A percentile compares a stretch with the other conserved stretches of the same genome.
phyloP scores from a whole-genome alignment of 2,888 invertebrate species.

The Mesorhabditis spiculigera region DNA sequence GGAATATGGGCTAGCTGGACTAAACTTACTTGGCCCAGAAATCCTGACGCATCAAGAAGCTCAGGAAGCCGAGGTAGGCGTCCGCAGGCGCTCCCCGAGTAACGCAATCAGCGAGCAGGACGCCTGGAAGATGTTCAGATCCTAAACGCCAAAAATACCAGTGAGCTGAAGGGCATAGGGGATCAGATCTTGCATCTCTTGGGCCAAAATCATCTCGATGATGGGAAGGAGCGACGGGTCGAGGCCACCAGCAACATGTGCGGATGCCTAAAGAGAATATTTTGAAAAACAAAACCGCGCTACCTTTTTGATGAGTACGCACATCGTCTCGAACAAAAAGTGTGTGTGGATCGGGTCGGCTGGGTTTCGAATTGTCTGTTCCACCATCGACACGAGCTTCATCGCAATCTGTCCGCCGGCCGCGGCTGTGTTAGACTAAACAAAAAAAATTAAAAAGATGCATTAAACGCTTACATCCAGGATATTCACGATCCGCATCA shows the following conservation, averaged over 20 bases:
- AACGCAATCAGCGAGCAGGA: constrained; percentile 28
- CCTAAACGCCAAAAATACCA: constrained; percentile 16
- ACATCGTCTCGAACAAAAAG: constrained; percentile 90
- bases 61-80: constrained; percentile 82
- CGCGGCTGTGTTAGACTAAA: constrained; percentile 36
- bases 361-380: constrained; percentile 61
- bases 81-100: constrained; percentile 66
- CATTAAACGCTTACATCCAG: constrained; percentile 36
- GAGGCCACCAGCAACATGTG: constrained; percentile 60
- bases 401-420: constrained; percentile 40
- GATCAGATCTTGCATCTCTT: constrained; percentile 85
- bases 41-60: constrained; percentile 79
- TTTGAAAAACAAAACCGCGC: not conserved
- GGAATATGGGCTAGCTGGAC: not conserved
- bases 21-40: constrained; percentile 76
- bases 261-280: constrained; percentile 35
- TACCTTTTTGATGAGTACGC: constrained; percentile 66
- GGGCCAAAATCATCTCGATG: constrained; percentile 87
- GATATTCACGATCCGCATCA: constrained; percentile 47
- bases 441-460: not conserved
- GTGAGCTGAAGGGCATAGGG: constrained; percentile 95
- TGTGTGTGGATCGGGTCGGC: constrained; percentile 97
- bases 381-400: constrained; percentile 37
- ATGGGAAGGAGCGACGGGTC: constrained; percentile 86
- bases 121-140: constrained; percentile 18